A percentile compares a stretch with the other conserved stretches of the same genome.
Evolutionary conservation across 2,888 invertebrate genomes (phyloP).

Genomic region (Apeira syringaria): DNA sequence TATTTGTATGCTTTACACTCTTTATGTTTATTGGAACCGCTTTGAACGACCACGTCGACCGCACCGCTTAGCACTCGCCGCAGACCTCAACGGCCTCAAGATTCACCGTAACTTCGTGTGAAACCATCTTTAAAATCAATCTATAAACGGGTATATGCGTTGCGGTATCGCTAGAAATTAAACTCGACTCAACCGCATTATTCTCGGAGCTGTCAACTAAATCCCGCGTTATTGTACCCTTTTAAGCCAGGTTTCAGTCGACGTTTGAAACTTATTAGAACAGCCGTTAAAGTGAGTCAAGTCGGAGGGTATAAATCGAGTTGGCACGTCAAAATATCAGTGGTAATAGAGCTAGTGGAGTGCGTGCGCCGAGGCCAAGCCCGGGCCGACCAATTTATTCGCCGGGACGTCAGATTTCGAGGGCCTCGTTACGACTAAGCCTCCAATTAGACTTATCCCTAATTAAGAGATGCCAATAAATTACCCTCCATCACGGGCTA

Average conservation of each 20-base stretch:
- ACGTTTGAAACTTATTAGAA: conserved; percentile 57
- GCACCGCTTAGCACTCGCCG: conserved; percentile 61
- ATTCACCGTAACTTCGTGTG: conserved; percentile 39
- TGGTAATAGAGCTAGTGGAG: conserved; percentile 61
- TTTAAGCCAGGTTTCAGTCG: conserved; percentile 43
- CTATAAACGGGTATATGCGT: conserved; percentile 38
- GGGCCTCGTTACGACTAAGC: conserved; percentile 84
- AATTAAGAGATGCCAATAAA: conserved; percentile 85
- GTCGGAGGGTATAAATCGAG: conserved; percentile 49
- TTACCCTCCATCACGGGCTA: conserved; percentile 84
- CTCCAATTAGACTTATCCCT: conserved; percentile 85
- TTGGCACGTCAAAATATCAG: conserved; percentile 72
- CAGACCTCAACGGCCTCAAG: conserved; percentile 50
- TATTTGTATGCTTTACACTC: conserved; percentile 59
- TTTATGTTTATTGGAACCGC: conserved; percentile 62
- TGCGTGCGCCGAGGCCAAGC: conserved; percentile 58
- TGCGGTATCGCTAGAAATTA: conserved; percentile 38
- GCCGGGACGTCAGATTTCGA: conserved; percentile 83
- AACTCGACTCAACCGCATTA: conserved; percentile 34
- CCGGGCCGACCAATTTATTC: conserved; percentile 78
- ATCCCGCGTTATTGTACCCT: conserved; percentile 43
- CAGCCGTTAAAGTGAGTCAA: conserved; percentile 51
- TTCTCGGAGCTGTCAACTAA: conserved; percentile 43
- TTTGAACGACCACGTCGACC: conserved; percentile 68
- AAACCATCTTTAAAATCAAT: conserved; percentile 58